Evolutionary conservation across 2,888 invertebrate genomes (phyloP), one percentile per base, ranked within the genome.

Genomic region (Venustoraphidia nigricollis): DNA sequence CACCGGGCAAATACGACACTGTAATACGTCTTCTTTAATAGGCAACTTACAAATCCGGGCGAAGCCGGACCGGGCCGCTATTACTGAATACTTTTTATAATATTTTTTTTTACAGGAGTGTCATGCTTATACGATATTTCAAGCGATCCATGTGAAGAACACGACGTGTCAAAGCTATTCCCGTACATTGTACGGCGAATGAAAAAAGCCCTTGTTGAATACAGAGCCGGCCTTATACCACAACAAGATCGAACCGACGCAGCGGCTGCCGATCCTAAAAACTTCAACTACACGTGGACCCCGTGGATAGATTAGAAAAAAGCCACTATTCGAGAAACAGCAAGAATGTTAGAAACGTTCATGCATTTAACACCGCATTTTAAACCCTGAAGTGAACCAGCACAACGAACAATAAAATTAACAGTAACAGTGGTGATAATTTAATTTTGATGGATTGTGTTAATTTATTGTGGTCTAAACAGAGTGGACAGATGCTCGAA

Each of bases 91-190:
- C 11, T 42, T 27, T 43, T 34, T 35, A 10, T n/a, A 49, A 35
- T 41, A 38, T 46, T 51, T 70, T 48, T 52, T 45, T 51, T 68
- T 68, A 53, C 60, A 77, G 77, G 64, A 38, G 71, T 74, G 6
- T 77, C 79, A n/a, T 83, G 83, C 57, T 69, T 83, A 10, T 91
- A 79, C 65, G 82, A 91, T 61, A 76, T 91, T 41, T 75, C 76
- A 1, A 72, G 73, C 45, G 91, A 91, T 63, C 89, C 90, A 0
- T 81, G 85, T 58, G 90, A 91, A 62, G 79, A 78, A 46, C 77
- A 77, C 56, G 84, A 91, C 58, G 60, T 79, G 42, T 73, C 76
- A 60, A 60, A 64, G 44, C 67, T 64, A 47, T 73, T 74, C 9
- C 70, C 70, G 6, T 71, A 71, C 53, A 73, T 79, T 10, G 74